Evolutionary conservation across 53 echinoderm and acorn worm species (phyloP), one percentile per base, ranked within the genome.

Genomic region (Paracentrotus lividus): DNA sequence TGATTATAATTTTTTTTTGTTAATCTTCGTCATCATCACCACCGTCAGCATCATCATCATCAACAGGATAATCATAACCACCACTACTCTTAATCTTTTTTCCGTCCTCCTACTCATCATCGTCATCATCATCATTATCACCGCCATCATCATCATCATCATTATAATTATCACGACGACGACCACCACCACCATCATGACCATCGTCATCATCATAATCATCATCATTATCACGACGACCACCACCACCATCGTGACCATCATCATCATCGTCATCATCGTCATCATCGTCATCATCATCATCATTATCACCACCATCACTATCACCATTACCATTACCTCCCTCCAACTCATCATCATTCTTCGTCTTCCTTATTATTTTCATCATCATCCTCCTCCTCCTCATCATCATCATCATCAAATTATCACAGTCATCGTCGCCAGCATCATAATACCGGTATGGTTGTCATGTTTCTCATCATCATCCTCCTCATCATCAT

Each of bases 331-430:
- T 9, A 53, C 31, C 44, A 78, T n/a, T 44, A 24, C 43, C 36
- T 33, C 34, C 76, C 31, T 38, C n/a, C 42, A 5, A 42, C 42
- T 21, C 81, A 78, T 78, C 81, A 14, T 78, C 43, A 1, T 43
- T 4, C 8, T 61, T 61, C 61, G 51, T 47, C 21, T 24, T 49
- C 40, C 34, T 21, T 42, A 20, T 76, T 10, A 69, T 69, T 26
- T 23, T 29, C 26, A 78, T 45, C 81, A 81, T 43, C 81, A 81
- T 81, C 81, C 4, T 81, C n/a, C n/a, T 57, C 57, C 21, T 20
- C 57, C 21, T 57, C 57, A 3, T 57, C 57, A 0, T 57, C 57
- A 57, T 57, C 2, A 55, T 38, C 36, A 16, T 59, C 49, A 29
- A n/a, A n/a, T 32, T 5, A 87, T 34, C 87, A 23, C 32, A 6